Conservation (phyloP, 2,797 vertebrate species). For the Fratercula arctica region DNA sequence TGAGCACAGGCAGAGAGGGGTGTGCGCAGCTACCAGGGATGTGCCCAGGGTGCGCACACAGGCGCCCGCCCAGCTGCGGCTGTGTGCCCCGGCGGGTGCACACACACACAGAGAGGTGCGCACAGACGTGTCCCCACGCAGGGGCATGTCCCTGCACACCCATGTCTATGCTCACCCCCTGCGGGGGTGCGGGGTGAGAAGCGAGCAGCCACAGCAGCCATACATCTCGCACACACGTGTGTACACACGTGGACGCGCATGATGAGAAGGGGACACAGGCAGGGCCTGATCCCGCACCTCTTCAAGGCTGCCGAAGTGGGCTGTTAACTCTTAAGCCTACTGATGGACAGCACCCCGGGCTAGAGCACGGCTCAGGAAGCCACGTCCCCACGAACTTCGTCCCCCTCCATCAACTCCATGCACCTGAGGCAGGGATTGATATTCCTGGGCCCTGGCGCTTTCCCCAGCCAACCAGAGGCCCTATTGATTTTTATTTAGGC, state of each 20-base stretch:
- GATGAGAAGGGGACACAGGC: background rate
- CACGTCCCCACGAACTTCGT: rapidly evolving
- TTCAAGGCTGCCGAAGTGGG: background rate
- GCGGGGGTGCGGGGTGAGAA: background rate
- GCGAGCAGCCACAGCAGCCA: background rate
- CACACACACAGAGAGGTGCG: rapidly evolving
- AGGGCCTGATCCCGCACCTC: background rate
- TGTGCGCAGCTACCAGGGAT: background rate
- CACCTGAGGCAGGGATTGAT: background rate
- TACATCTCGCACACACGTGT: rapidly evolving
- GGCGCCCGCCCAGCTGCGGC: rapidly evolving
- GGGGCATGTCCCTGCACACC: rapidly evolving
- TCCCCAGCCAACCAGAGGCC: constrained; percentile 66
- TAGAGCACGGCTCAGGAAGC: background rate
- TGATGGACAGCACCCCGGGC: rapidly evolving
- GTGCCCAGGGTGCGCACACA: background rate
- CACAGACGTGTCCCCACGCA: rapidly evolving
- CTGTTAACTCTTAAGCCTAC: background rate
- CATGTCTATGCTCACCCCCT: too few relatives aligned
- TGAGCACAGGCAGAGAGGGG: background rate
- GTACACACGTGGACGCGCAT: rapidly evolving
- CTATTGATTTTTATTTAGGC: constrained; percentile 81
- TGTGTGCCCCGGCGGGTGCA: rapidly evolving
- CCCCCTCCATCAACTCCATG: background rate
- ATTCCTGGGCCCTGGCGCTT: constrained; percentile 43